phyloP scores from a whole-genome alignment of 1,140 invertebrate genomes.

The Sycophaga agraensis region DNA sequence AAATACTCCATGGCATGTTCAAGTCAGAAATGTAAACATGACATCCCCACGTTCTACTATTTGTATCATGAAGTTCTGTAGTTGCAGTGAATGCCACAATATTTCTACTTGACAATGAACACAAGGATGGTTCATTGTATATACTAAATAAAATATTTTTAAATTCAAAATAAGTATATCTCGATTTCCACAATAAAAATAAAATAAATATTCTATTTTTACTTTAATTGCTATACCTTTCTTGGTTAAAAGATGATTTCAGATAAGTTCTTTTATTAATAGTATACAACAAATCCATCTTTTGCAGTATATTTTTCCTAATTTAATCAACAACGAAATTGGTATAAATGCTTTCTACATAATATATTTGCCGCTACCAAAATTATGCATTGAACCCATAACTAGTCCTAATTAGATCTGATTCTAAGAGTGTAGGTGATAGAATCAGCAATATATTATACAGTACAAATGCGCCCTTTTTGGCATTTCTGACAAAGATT shows the following conservation, averaged over 20 bases:
- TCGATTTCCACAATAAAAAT: too few relatives aligned
- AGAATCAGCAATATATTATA: too few relatives aligned
- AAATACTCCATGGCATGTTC: conserved; percentile 80
- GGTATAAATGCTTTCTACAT: too few relatives aligned
- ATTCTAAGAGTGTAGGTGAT: too few relatives aligned
- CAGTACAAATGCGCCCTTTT: too few relatives aligned
- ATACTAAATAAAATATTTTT: conserved; percentile 43
- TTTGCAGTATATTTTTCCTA: too few relatives aligned
- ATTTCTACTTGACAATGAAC: conserved; percentile 76
- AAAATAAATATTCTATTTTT: conserved; percentile 1
- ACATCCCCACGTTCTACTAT: conserved; percentile 69
- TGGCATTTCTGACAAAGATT: too few relatives aligned
- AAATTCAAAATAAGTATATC: background rate
- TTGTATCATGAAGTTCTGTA: conserved; percentile 67
- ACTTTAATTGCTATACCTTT: conserved; percentile 49
- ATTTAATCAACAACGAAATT: too few relatives aligned
- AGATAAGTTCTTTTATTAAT: conserved; percentile 59
- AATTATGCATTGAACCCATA: too few relatives aligned
- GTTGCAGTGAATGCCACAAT: conserved; percentile 79
- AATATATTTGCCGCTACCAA: too few relatives aligned
- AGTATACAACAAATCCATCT: conserved; percentile 62
- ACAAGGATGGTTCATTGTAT: conserved; percentile 59
- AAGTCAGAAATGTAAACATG: conserved; percentile 86
- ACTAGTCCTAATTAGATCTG: too few relatives aligned
- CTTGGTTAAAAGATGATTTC: conserved; percentile 57